phyloP scores from a whole-genome alignment of 2,113 vertebrate species.

The Danionella cerebrum region DNA sequence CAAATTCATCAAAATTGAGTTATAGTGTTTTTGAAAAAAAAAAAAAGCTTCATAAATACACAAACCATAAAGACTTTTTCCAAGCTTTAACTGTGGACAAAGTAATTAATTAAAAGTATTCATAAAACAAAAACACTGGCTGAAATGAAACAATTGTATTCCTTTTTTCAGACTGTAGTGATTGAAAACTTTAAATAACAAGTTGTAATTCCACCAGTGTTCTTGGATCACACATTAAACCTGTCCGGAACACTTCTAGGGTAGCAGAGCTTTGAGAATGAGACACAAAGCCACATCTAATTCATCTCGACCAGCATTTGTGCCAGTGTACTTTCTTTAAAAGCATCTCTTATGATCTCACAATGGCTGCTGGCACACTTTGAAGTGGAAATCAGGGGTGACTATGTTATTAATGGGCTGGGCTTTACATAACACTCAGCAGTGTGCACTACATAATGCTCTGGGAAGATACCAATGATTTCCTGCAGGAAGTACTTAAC shows the following conservation, averaged over 20 bases:
- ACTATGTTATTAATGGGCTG: neutral
- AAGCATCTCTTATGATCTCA: slow-evolving; percentile 9
- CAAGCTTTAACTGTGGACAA: no score
- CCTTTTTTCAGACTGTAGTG: neutral
- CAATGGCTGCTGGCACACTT: slow-evolving; percentile 6
- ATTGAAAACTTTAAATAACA: neutral
- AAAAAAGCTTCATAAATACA: no score
- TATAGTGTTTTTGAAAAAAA: no score
- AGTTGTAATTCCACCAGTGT: neutral
- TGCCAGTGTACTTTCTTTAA: neutral
- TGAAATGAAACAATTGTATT: neutral
- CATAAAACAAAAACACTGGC: no score
- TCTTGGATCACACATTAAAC: neutral
- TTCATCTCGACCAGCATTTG: slow-evolving; percentile 22
- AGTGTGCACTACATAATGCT: no score
- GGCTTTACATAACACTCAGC: neutral
- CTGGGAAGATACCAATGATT: neutral
- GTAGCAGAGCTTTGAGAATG: slow-evolving; percentile 4
- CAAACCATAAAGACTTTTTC: no score
- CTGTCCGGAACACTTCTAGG: slow-evolving; percentile 5
- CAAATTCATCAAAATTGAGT: no score
- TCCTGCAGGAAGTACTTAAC: neutral
- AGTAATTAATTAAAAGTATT: neutral
- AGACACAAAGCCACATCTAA: slow-evolving; percentile 21
- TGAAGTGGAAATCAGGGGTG: slow-evolving; percentile 28